Base-by-base conservation (phyloP, 30 jellyfish, hydroid and myxozoan species). In the Pseudorhiza aurosa region DNA sequence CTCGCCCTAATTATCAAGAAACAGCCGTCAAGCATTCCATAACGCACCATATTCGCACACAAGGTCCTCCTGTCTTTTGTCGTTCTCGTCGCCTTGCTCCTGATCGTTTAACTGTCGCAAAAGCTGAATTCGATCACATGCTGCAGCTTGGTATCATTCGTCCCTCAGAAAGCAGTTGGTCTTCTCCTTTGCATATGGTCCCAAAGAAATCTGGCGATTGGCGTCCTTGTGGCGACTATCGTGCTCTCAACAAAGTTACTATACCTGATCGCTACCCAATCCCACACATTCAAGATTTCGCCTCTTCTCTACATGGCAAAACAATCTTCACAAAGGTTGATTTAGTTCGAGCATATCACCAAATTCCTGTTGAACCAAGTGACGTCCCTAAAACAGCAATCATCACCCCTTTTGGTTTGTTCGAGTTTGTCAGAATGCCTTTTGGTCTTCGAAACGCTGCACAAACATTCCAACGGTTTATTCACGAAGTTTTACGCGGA, bases 401-500 rank as follows among this genome's bases (percentile, higher is more conserved):
- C 17, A 19, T 35, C 10, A 78, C 90, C 14, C 85, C 84, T 29
- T 78, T 78, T 65, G 90, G 90, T 78, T 46, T 78, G 44, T 78
- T 78, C 12, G 75, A 78, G 49, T 78, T 58, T 31, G 26, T 39
- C 32, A 73, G 90, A 9, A 78, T 78, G 90, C 90, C 85, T 14
- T 78, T 78, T 46, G 85, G 90, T 62, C 80, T 78, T 7, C 72
- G 90, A 12, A 78, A 78, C 39, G 86, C 90, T n/a, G 90, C 90
- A 4, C 90, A 78, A 65, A 78, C 85, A 6, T 78, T 78, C 60
- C 90, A 78, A 50, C 75, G 87, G 19, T 60, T 78, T 58, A 78
- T 78, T 43, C 87, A 78, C 17, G 56, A 50, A 22, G 90, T 78
- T 3, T 28, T 63, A 10, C 85, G 63, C 11, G 85, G 85, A 28